Evolutionary conservation across 2,113 vertebrate genomes (phyloP).

Genomic region (Bombycilla garrulus): DNA sequence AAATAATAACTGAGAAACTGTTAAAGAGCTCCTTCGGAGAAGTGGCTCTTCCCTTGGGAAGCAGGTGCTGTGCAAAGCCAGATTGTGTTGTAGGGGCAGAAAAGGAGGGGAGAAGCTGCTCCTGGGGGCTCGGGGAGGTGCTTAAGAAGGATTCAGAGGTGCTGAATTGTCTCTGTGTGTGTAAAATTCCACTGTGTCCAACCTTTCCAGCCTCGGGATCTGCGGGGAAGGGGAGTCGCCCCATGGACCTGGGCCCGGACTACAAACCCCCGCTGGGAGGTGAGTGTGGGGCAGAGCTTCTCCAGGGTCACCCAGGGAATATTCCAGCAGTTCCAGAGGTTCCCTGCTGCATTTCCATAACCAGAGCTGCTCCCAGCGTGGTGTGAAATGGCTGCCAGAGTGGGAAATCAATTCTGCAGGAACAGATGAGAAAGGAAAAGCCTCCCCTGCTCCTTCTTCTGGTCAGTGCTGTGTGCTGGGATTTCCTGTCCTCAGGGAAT

Average conservation of each 20-base stretch:
- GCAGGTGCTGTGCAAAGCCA: background rate
- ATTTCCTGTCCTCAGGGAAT: background rate
- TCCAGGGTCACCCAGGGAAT: background rate
- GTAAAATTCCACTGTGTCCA: background rate
- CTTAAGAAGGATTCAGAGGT: background rate
- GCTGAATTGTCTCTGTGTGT: background rate
- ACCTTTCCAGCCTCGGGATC: constrained; percentile 80
- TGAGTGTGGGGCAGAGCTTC: constrained; percentile 63
- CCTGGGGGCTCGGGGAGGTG: background rate
- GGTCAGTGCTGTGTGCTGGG: background rate
- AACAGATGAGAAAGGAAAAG: background rate
- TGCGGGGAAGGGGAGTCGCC: constrained; percentile 80
- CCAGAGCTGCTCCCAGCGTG: background rate
- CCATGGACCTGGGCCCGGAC: constrained; percentile 69
- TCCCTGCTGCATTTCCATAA: background rate
- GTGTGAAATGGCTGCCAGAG: background rate
- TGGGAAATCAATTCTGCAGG: background rate
- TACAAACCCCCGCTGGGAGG: constrained; percentile 80
- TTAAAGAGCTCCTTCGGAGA: background rate
- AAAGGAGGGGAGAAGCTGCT: background rate
- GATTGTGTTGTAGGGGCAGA: background rate
- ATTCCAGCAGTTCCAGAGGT: background rate
- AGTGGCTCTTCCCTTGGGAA: background rate
- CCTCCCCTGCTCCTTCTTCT: background rate
- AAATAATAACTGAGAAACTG: background rate